Conservation (phyloP, 64 coral and sea anemone species). For the Porites australiensis region DNA sequence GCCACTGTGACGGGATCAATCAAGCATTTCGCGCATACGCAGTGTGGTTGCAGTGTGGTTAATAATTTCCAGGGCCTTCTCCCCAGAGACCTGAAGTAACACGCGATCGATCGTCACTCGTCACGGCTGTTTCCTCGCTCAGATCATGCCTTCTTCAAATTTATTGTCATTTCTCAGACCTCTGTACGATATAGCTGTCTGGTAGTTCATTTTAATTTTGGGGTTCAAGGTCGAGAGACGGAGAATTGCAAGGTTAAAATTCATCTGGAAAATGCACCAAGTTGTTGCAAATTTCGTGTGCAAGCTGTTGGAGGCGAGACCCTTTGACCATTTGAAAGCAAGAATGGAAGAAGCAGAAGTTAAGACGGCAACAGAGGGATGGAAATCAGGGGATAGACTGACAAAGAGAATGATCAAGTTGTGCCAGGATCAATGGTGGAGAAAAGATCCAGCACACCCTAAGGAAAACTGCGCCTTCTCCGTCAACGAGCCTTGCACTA, state of each 20-base stretch:
- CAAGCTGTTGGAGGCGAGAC: slow-evolving; percentile 3
- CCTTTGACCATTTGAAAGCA: slow-evolving; percentile 32
- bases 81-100: background rate
- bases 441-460: slow-evolving; percentile 48
- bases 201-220: slow-evolving; percentile 51
- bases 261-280: slow-evolving; percentile 40
- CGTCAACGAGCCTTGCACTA: background rate
- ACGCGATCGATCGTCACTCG: background rate
- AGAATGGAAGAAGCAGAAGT: slow-evolving; percentile 14
- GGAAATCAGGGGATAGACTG: slow-evolving; percentile 25
- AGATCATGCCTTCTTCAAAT: slow-evolving; percentile 15
- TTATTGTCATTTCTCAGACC: slow-evolving; percentile 41
- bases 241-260: background rate
- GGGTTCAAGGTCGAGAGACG: background rate
- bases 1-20: too few relatives aligned
- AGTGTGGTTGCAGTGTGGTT: too few relatives aligned
- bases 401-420: slow-evolving; percentile 40
- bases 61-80: background rate
- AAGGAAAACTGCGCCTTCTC: background rate
- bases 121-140: background rate
- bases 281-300: background rate
- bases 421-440: background rate
- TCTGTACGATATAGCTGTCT: slow-evolving; percentile 52
- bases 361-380: background rate
- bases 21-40: background rate